Evolutionary conservation across 2,888 invertebrate genomes (phyloP).

Genomic region (Sepiola atlantica): DNA sequence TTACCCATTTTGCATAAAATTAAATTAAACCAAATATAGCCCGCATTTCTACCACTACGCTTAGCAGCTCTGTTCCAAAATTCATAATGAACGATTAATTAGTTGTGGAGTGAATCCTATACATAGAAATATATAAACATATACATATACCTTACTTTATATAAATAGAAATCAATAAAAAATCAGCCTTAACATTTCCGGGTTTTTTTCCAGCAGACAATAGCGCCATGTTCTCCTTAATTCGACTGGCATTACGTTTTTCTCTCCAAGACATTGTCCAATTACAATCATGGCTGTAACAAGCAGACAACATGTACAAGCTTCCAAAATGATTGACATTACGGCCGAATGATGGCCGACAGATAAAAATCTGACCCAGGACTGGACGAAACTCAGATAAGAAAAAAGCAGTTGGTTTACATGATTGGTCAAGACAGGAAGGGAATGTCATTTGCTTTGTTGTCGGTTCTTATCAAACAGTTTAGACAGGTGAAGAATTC

Average conservation of each 20-base stretch:
- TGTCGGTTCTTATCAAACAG: neutral
- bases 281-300: neutral
- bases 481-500: neutral
- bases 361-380: neutral
- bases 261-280: neutral
- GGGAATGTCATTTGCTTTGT: neutral
- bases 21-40: too few species aligned
- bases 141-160: too few species aligned
- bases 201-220: neutral
- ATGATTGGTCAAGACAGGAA: neutral
- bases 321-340: neutral
- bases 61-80: too few species aligned
- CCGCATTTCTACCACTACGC: too few species aligned
- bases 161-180: too few species aligned
- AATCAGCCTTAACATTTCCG: neutral
- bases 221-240: neutral
- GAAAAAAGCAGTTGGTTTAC: neutral
- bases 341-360: neutral
- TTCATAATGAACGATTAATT: too few species aligned
- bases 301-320: neutral
- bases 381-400: neutral
- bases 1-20: too few species aligned
- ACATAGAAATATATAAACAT: too few species aligned
- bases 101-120: too few species aligned
- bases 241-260: neutral